Base-by-base conservation (phyloP, 2,797 vertebrate genomes). In the Enteromius treurensis region DNA sequence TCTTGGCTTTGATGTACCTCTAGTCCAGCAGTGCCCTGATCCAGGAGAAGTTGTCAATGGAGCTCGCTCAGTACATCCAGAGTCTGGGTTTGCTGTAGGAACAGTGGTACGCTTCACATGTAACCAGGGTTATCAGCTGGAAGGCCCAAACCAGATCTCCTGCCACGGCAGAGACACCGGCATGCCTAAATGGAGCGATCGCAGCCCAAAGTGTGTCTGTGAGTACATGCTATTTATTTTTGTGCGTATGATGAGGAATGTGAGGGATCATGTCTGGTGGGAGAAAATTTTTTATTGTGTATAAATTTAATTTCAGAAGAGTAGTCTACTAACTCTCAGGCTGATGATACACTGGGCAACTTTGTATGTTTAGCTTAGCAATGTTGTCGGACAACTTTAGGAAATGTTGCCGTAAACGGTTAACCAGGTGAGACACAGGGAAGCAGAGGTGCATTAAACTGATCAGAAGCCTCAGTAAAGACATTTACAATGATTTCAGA, bases 141-240 rank as follows among this genome's bases (percentile, higher is more conserved):
- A 98, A 84, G 97, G 97, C 40, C 96, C 96, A 1, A 94, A 93
- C 9, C 94, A 96, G 15, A 96, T 98, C 88, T 96, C 97, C 47
- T 98, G 97, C 91, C 96, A 97, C 5, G 96, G 94, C 53, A 93
- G 97, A 49, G 97, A 98, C 92, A 97, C 96, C 0, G 96, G 96
- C 53, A 97, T 95, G 23, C 97, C 97, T 40, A 98, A 98, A 83
- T 97, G 97, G 97, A 98, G 97, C 1, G 97, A 97, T 90, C 95
- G 96, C 81, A 96, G 96, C 89, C 97, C 97, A 17, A 97, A 97
- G 87, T 98, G 97, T 93, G 96, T 97, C 93, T 93, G 97, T 98
- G 90, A 96, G 97, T 96, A 55, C 15, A n/a, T 21, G 65, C 29
- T 79, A 37, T 51, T 45, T 79, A 37, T 51, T 32, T 53, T 32